A percentile compares a stretch with the other conserved stretches of the same genome.
Conservation (phyloP, 2,797 vertebrate genomes). For the Brotula barbata region DNA sequence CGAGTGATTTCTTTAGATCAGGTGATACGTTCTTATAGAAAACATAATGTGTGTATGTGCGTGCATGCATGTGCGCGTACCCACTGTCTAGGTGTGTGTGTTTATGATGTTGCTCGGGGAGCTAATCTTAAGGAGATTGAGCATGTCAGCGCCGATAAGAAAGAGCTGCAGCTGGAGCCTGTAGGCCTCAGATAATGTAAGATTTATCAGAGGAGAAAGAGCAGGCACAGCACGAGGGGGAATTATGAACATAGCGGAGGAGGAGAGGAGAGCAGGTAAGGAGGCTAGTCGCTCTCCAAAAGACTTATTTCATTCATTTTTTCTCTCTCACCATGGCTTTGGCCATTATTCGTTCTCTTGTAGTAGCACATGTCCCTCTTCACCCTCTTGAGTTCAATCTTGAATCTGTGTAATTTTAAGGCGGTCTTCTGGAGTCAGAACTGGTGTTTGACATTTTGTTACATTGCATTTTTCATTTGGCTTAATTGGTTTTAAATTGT, state of each 20-base stretch:
- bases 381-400: slow-evolving; percentile 25
- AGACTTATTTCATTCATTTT: slow-evolving; percentile 46
- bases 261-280: slow-evolving; percentile 39
- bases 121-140: slow-evolving; percentile 78
- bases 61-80: slow-evolving; percentile 43
- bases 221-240: slow-evolving; percentile 24
- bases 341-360: slow-evolving; percentile 20
- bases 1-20: slow-evolving; percentile 59
- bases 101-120: slow-evolving; percentile 64
- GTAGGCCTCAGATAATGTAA: slow-evolving; percentile 77
- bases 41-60: slow-evolving; percentile 35
- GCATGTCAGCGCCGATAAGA: slow-evolving; percentile 76
- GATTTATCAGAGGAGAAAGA: slow-evolving; percentile 75
- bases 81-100: slow-evolving; percentile 56
- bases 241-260: slow-evolving; percentile 44
- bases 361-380: slow-evolving; percentile 33
- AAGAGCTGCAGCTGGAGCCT: slow-evolving; percentile 72
- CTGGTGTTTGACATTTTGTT: no score
- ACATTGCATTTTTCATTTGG: no score
- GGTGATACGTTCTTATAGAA: slow-evolving; percentile 48
- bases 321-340: slow-evolving; percentile 19
- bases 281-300: slow-evolving; percentile 28
- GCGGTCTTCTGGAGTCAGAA: no score
- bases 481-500: no score
- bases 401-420: slow-evolving; percentile 12